Percentiles rank a stretch among this genome's conserved stretches.
Evolutionary conservation across 2,888 invertebrate genomes (phyloP).

Genomic region (Scotopteryx bipunctaria): DNA sequence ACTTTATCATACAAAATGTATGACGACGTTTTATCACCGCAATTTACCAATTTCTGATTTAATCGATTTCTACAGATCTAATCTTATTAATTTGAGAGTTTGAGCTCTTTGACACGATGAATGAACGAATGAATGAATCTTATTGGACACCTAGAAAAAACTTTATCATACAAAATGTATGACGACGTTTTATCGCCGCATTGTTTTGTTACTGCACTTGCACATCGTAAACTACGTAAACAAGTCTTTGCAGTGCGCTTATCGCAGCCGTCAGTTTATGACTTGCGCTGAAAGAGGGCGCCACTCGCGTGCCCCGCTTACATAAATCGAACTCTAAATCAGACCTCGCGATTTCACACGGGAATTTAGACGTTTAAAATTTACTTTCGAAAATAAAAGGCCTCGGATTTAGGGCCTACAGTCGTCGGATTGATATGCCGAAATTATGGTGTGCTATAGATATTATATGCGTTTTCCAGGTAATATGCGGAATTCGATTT

Average conservation of each 20-base stretch:
- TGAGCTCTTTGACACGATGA: no score
- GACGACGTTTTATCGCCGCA: background rate
- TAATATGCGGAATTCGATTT: no score
- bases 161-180: background rate
- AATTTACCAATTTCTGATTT: no score
- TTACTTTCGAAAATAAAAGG: constrained; percentile 53
- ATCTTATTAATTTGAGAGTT: no score
- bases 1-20: background rate
- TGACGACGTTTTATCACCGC: background rate
- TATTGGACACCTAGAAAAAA: no score
- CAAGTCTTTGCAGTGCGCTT: background rate
- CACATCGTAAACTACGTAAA: background rate
- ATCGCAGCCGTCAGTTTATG: constrained; percentile 22
- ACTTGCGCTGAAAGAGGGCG: constrained; percentile 36
- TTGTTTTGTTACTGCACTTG: background rate
- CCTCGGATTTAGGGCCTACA: constrained; percentile 5
- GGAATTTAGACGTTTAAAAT: constrained; percentile 61
- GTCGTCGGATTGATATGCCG: background rate
- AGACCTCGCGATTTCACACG: constrained; percentile 63
- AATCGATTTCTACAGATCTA: no score
- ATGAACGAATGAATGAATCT: no score
- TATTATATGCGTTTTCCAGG: no score
- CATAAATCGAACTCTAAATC: constrained; percentile 75
- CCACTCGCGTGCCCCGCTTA: constrained; percentile 59
- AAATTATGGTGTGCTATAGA: no score